Evolutionary conservation across 2,888 invertebrate genomes (phyloP), one percentile per base, ranked within the genome.

Genomic region (Trisateles emortualis): DNA sequence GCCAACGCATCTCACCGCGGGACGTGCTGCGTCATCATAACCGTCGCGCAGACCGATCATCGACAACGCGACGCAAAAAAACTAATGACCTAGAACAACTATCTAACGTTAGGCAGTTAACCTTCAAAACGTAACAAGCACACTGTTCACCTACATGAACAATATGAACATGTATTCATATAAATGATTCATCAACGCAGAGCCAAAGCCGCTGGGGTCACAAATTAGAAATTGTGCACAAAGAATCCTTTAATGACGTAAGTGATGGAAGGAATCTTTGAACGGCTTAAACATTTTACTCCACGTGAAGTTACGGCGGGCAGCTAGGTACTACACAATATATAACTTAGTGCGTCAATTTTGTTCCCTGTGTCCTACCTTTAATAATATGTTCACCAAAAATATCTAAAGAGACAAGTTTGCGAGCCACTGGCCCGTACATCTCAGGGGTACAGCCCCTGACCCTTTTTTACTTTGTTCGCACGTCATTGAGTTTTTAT

Each of bases 401-500:
- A 49, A 62, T 58, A 56, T 48, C n/a, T 41, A 11, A 24, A 2
- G 14, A 36, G 29, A 17, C 46, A 46, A 51, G 56, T 64, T 64
- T 33, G 26, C 69, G 62, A 67, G 8, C 59, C 73, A 67, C 33
- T 74, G 69, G 57, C 53, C 65, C 57, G 64, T 57, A 58, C 41
- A 52, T 32, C 26, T 44, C 55, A 48, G 52, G 63, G 65, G 68
- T 36, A 45, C 48, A 43, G 16, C 8, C 14, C 50, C 56, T 55
- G 43, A 55, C 62, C 68, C 68, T 56, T 77, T 72, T 60, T 56
- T 63, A 52, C 60, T 67, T 59, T 57, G 62, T 62, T 64, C 51
- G 48, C 68, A 62, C 66, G 35, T 74, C 62, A 55, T 64, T 67
- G 62, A 42, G 16, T 54, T 67, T 64, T 67, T 59, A 43, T 52